phyloP scores from a whole-genome alignment of 2,888 invertebrate species.

The Drosophila emarginata region DNA sequence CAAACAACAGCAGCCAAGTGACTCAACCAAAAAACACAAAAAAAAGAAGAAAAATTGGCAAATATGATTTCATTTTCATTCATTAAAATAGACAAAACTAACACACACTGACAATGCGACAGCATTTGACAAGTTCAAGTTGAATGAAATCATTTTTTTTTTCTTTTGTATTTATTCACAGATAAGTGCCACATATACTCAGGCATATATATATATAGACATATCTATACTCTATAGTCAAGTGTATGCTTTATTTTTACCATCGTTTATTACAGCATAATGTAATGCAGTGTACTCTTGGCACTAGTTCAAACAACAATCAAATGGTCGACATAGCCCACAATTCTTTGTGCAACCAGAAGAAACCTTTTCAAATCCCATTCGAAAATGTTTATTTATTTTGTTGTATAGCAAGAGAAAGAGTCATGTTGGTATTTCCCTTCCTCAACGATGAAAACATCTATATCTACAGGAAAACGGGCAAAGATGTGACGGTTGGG shows the following conservation, averaged over 20 bases:
- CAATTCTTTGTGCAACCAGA: constrained; percentile 20
- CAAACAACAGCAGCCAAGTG: constrained; percentile 33
- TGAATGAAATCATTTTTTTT: constrained; percentile 55
- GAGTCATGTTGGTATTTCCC: constrained; percentile 33
- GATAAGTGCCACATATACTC: background rate
- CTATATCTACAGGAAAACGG: constrained; percentile 6
- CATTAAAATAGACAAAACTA: constrained; percentile 46
- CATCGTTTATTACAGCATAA: constrained; percentile 56
- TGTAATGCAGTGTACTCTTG: constrained; percentile 46
- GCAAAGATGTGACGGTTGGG: background rate
- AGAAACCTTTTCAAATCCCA: constrained; percentile 46
- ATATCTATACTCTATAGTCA: constrained; percentile 25
- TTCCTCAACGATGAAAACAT: constrained; percentile 23
- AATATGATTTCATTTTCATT: constrained; percentile 51
- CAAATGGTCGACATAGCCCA: constrained; percentile 23
- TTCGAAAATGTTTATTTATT: constrained; percentile 34
- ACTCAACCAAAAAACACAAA: constrained; percentile 26
- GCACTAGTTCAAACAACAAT: constrained; percentile 49
- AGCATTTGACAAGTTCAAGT: constrained; percentile 70
- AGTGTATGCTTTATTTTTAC: constrained; percentile 53
- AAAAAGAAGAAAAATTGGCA: constrained; percentile 5
- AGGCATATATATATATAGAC: constrained; percentile 14
- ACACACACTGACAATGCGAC: constrained; percentile 25
- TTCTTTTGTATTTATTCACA: background rate
- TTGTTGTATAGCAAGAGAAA: constrained; percentile 16